phyloP scores from a whole-genome alignment of 2,797 vertebrate genomes.

The Ibycter americanus region DNA sequence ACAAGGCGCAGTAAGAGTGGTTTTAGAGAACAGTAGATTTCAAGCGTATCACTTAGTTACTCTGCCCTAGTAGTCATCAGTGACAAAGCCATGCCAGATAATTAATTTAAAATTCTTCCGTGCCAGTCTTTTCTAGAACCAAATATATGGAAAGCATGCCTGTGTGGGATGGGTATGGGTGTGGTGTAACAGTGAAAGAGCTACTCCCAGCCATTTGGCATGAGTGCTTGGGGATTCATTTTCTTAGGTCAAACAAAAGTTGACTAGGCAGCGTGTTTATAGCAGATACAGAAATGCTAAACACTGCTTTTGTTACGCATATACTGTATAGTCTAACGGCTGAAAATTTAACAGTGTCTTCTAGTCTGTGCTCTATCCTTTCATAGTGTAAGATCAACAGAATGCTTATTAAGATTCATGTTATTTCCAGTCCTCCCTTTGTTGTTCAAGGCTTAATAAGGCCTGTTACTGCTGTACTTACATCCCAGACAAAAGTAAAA shows the following conservation, averaged over 20 bases:
- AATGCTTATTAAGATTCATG: neutral
- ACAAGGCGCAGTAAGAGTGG: neutral
- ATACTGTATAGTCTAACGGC: neutral
- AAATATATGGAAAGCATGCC: constrained; percentile 41
- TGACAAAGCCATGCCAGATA: constrained; percentile 15
- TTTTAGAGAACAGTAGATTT: neutral
- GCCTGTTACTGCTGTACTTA: neutral
- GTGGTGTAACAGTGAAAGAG: constrained; percentile 64
- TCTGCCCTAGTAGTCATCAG: constrained; percentile 13
- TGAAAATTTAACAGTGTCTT: neutral
- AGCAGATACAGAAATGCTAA: neutral
- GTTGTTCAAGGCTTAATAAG: neutral
- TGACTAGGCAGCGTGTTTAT: neutral
- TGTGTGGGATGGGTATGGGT: constrained; percentile 62
- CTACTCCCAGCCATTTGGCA: constrained; percentile 64
- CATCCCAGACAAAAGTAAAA: too few relatives aligned
- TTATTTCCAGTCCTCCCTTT: neutral
- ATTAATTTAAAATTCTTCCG: neutral
- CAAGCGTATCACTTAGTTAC: constrained; percentile 21
- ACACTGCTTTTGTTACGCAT: neutral
- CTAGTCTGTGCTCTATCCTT: neutral
- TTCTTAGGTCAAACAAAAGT: constrained; percentile 55
- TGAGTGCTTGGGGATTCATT: constrained; percentile 39
- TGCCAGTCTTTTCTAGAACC: constrained; percentile 39
- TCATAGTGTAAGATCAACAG: neutral